Percentiles rank a stretch among this genome's conserved stretches.
These are phyloP conservation scores for Galerucella calmariensis DNA, from an alignment of 2,888 invertebrate species.

Conservation along the genomic window DNA sequence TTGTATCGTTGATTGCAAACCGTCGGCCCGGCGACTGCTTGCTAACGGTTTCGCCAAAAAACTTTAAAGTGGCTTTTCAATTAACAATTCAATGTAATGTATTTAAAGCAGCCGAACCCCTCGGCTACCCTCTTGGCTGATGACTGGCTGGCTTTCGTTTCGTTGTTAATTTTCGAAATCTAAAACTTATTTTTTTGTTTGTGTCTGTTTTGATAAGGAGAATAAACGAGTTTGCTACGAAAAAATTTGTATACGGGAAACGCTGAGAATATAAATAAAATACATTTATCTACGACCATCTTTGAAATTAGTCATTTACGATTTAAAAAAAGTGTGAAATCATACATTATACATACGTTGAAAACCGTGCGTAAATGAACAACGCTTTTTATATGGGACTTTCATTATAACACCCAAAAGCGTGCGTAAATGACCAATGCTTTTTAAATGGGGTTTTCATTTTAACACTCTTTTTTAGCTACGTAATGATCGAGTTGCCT, in stretches of 20 bases:
- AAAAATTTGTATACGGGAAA: background rate
- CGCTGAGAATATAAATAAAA: no score
- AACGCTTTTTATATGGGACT: no score
- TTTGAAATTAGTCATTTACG: no score
- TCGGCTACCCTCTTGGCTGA: slow-evolving; percentile 16
- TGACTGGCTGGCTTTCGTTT: slow-evolving; percentile 17
- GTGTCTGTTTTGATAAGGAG: background rate
- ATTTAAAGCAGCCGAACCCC: slow-evolving; percentile 43
- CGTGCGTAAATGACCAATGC: no score
- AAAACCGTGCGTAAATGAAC: no score
- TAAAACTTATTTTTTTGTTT: slow-evolving; percentile 15
- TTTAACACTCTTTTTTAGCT: no score
- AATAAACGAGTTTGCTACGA: background rate
- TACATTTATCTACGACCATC: no score
- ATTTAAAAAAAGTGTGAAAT: no score
- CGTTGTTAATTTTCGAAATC: slow-evolving; percentile 8
- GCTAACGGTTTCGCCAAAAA: slow-evolving; percentile 35
- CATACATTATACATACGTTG: no score
- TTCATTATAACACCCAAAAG: no score
- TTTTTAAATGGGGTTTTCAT: no score
- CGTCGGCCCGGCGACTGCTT: slow-evolving; percentile 45
- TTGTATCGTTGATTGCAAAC: slow-evolving; percentile 67
- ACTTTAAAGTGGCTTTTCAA: slow-evolving; percentile 66
- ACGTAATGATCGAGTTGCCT: no score
- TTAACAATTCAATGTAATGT: slow-evolving; percentile 64